These are phyloP conservation scores for Malacoraja senta DNA, from an alignment of 2,797 vertebrate genomes.

Conservation along the genomic window DNA sequence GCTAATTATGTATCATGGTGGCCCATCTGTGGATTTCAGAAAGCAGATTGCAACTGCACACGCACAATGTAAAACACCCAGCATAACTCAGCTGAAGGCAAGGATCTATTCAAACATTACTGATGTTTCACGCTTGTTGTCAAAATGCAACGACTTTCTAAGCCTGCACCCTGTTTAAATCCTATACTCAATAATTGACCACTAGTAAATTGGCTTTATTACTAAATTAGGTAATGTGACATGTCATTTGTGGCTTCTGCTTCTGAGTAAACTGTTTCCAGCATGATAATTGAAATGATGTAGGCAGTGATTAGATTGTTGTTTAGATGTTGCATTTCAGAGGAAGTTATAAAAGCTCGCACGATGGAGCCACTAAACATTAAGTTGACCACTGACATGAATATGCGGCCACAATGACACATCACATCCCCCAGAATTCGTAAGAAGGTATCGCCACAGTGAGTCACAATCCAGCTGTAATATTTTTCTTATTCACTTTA, in stretches of 20 bases:
- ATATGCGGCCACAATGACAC: slow-evolving; percentile 38
- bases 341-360: slow-evolving; percentile 43
- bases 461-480: slow-evolving; percentile 10
- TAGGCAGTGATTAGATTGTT: slow-evolving; percentile 20
- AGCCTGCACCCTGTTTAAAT: neutral
- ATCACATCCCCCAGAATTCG: slow-evolving; percentile 45
- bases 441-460: slow-evolving; percentile 8
- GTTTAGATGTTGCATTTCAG: slow-evolving; percentile 39
- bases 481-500: neutral
- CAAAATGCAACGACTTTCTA: neutral
- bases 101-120: neutral
- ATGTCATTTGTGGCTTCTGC: neutral
- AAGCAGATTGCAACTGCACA: too few relatives aligned
- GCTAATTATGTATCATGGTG: too few relatives aligned
- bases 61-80: too few relatives aligned
- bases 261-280: neutral
- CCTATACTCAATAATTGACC: neutral
- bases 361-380: slow-evolving; percentile 38
- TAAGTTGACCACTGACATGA: slow-evolving; percentile 39
- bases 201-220: neutral
- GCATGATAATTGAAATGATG: slow-evolving; percentile 16
- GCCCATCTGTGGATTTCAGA: too few relatives aligned
- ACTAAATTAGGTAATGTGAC: slow-evolving; percentile 2
- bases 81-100: too few relatives aligned
- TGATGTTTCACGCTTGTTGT: neutral